Evolutionary conservation across 2,888 invertebrate genomes (phyloP).

Genomic region (Lordiphosa fenestrarum): DNA sequence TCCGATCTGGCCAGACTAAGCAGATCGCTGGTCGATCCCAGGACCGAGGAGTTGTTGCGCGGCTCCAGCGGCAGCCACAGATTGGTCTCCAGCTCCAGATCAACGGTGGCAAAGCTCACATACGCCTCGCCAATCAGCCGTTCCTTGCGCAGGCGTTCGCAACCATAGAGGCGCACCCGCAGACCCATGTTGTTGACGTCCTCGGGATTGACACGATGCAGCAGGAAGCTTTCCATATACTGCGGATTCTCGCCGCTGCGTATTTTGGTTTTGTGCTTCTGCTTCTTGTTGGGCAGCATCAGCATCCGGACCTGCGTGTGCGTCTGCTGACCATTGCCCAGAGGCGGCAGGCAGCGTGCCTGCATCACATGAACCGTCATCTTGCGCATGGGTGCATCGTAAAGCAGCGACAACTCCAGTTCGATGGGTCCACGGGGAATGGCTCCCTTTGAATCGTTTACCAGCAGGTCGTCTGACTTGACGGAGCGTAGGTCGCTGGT

Average conservation of each 20-base stretch:
- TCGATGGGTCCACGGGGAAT: conserved; percentile 86
- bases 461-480: conserved; percentile 79
- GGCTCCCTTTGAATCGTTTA: conserved; percentile 79
- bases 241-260: conserved; percentile 94
- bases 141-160: conserved; percentile 95
- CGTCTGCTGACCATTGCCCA: conserved; percentile 85
- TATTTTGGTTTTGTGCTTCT: conserved; percentile 96
- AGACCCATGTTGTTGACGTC: conserved; percentile 96
- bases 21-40: conserved; percentile 84
- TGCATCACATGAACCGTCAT: conserved; percentile 96
- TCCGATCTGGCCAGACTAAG: conserved; percentile 93
- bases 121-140: conserved; percentile 94
- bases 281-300: conserved; percentile 94
- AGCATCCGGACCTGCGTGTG: conserved; percentile 91
- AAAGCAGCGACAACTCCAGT: conserved; percentile 90
- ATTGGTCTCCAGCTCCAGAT: conserved; percentile 93
- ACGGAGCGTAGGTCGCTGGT: conserved; percentile 80
- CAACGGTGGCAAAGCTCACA: conserved; percentile 93
- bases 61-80: conserved; percentile 93
- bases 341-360: conserved; percentile 89
- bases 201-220: conserved; percentile 96
- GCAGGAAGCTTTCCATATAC: conserved; percentile 94
- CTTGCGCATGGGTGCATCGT: conserved; percentile 94
- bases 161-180: conserved; percentile 93
- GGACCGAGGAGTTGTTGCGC: conserved; percentile 83